Conservation (phyloP, 2,113 vertebrate genomes). For the Haplochromis burtoni region DNA sequence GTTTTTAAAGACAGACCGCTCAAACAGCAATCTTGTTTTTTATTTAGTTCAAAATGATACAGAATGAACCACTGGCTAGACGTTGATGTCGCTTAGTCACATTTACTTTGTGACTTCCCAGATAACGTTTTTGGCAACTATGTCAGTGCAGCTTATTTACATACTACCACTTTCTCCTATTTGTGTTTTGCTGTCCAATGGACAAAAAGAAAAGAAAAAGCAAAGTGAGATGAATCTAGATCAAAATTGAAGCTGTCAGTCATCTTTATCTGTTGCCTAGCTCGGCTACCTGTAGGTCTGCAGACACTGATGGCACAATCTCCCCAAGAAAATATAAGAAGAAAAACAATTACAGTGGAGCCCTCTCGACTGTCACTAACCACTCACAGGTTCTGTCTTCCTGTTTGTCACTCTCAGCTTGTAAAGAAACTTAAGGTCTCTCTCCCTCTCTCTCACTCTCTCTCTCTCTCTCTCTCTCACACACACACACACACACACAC, state of each 20-base stretch:
- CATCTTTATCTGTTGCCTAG: background rate
- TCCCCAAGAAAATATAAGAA: background rate
- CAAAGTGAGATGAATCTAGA: background rate
- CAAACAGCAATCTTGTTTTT: background rate
- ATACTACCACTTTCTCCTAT: background rate
- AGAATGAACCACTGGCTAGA: background rate
- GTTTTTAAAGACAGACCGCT: background rate
- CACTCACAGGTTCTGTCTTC: background rate
- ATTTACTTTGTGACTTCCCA: background rate
- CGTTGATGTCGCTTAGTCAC: background rate
- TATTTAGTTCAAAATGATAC: background rate
- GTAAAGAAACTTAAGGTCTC: background rate
- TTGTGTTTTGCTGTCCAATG: background rate
- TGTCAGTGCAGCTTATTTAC: background rate
- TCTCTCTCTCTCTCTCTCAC: background rate
- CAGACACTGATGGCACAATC: background rate
- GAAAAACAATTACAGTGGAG: background rate
- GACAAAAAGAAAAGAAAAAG: background rate
- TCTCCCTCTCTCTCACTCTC: fast-evolving
- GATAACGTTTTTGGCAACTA: background rate
- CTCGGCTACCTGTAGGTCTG: background rate
- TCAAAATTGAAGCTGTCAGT: conserved; percentile 7
- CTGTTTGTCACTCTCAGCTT: background rate
- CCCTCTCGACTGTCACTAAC: background rate
- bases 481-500: background rate